Base-by-base conservation (phyloP, 64 coral and sea anemone species). In the Cladopsammia gracilis region DNA sequence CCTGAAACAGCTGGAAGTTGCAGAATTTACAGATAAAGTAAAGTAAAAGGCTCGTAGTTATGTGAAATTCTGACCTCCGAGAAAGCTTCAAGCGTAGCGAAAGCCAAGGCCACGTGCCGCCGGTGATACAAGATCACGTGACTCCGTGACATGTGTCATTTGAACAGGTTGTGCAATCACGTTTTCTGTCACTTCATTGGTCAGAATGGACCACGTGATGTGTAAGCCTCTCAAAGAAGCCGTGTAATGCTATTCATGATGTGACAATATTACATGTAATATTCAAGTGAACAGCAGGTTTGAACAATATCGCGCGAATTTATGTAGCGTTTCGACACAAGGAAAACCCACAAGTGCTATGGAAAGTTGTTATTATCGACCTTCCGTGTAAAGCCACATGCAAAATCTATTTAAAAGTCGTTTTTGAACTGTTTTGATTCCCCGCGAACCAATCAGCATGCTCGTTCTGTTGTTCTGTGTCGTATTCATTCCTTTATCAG, bases 61-160 rank as follows among this genome's bases (percentile, higher is more conserved):
- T 86, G 49, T 22, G 22, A 83, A 91, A 71, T 91, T 67, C 68
- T 83, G 89, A 64, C 60, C 72, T 70, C 58, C 59, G 34, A 69
- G 26, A 93, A 77, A 78, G 58, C 58, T 77, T 93, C 91, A 87
- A 80, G 82, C 50, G 86, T 79, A 79, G 82, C 71, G 57, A 92
- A 93, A 93, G 91, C 91, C 91, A 87, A 93, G 81, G 83, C 91
- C 91, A 93, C 91, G 91, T 93, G 91, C 91, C 89, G 69, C 89
- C 81, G 70, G 81, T 77, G 91, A 68, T 76, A 87, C 91, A 93
- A 87, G 83, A 92, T 86, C 91, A 93, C 91, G 91, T 93, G 91
- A 93, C 83, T 57, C 73, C 61, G 71, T 92, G 82, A 86, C 71
- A 87, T 87, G 47, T 92, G 82, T 93, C 81, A 93, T 58, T 85